These are phyloP conservation scores for Vanessa atalanta DNA, from an alignment of 1,140 invertebrate genomes.

Conservation along the genomic window DNA sequence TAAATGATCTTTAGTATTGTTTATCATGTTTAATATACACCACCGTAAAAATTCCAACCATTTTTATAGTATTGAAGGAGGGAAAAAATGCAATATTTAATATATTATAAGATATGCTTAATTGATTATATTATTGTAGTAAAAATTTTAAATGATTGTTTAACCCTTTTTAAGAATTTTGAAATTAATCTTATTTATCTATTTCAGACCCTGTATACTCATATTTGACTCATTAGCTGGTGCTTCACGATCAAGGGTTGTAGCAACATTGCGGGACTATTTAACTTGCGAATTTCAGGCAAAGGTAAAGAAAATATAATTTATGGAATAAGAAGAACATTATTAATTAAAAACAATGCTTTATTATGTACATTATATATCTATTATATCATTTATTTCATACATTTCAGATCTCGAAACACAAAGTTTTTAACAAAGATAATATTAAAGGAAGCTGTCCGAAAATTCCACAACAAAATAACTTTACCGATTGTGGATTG, in stretches of 20 bases:
- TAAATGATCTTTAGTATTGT: too few species aligned
- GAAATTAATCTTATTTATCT: constrained; percentile 19
- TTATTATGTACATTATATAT: not conserved
- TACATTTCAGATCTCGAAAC: constrained; percentile 72
- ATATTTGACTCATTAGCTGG: constrained; percentile 96
- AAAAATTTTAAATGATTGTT: not conserved
- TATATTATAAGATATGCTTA: too few species aligned
- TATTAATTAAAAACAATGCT: not conserved
- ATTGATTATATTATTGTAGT: too few species aligned
- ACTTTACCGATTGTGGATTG: constrained; percentile 97
- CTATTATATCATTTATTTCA: constrained; percentile 24
- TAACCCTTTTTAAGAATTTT: constrained; percentile 3
- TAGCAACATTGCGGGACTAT: constrained; percentile 93
- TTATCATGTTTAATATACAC: too few species aligned
- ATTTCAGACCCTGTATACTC: constrained; percentile 91
- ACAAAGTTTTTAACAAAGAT: constrained; percentile 87
- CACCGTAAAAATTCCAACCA: too few species aligned
- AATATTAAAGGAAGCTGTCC: constrained; percentile 91
- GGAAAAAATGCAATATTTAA: too few species aligned
- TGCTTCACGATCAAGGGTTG: constrained; percentile 88
- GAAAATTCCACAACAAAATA: constrained; percentile 97
- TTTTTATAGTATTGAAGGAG: too few species aligned
- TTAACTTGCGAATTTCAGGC: constrained; percentile 93
- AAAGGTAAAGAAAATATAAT: constrained; percentile 81
- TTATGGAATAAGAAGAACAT: not conserved